These are phyloP conservation scores for Trissolcus brochymenae DNA, from an alignment of 2,888 invertebrate species.

Conservation along the genomic window DNA sequence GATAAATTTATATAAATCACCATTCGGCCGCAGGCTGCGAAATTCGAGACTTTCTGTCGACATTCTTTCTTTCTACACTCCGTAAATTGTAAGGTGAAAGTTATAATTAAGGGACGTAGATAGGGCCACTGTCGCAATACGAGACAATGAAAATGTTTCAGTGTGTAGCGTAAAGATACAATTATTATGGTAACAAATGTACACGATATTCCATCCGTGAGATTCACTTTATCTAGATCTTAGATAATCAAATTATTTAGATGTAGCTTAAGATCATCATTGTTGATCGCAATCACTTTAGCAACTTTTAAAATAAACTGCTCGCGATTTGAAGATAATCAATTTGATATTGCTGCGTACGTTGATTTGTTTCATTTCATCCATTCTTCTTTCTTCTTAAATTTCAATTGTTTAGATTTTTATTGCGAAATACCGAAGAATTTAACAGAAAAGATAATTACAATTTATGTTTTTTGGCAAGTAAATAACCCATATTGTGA, in stretches of 20 bases:
- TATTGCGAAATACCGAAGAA: not conserved
- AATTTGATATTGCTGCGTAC: slow-evolving; percentile 17
- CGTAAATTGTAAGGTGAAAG: slow-evolving; percentile 33
- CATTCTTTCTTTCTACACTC: slow-evolving; percentile 31
- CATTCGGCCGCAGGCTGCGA: not conserved
- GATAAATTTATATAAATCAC: slow-evolving; percentile 6
- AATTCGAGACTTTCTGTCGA: not conserved
- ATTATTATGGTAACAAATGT: slow-evolving; percentile 40
- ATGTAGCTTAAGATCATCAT: not conserved
- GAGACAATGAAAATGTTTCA: slow-evolving; percentile 26
- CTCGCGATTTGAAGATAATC: slow-evolving; percentile 7
- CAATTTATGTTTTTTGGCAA: not conserved
- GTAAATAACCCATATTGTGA: not conserved
- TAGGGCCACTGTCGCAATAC: slow-evolving; percentile 40
- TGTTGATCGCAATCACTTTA: not conserved
- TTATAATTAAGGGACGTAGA: slow-evolving; percentile 33
- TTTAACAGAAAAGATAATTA: no score
- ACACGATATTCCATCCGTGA: slow-evolving; percentile 41
- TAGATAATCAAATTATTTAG: slow-evolving; percentile 27
- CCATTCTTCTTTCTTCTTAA: slow-evolving; percentile 4
- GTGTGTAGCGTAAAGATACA: slow-evolving; percentile 26
- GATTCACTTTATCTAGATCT: slow-evolving; percentile 38
- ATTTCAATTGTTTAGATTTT: not conserved
- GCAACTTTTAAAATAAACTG: not conserved
- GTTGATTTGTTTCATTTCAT: not conserved